Evolutionary conservation across 1,140 invertebrate species (phyloP).

Genomic region (Papilio glaucus): DNA sequence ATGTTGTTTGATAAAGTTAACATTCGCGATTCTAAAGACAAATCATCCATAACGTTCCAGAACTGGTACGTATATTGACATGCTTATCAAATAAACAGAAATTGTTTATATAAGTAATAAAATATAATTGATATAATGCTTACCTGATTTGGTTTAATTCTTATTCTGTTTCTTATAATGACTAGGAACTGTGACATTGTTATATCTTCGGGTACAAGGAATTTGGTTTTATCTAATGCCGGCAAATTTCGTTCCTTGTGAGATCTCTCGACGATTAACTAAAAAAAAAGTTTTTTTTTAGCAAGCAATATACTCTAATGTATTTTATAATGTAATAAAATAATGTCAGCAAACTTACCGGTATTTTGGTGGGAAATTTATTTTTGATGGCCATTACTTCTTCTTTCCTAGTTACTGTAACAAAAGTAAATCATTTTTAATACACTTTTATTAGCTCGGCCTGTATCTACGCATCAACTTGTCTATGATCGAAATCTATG

Average conservation of each 20-base stretch:
- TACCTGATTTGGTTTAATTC: slow-evolving; percentile 80
- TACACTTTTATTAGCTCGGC: no score
- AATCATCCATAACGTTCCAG: no score
- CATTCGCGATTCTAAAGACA: no score
- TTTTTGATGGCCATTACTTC: slow-evolving; percentile 85
- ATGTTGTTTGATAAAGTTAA: no score
- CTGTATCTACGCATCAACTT: no score
- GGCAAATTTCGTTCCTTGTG: slow-evolving; percentile 88
- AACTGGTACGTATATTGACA: no score
- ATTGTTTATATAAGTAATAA: background rate
- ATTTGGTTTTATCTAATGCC: slow-evolving; percentile 89
- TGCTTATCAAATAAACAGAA: background rate
- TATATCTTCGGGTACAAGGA: slow-evolving; percentile 91
- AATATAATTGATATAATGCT: slow-evolving; percentile 38
- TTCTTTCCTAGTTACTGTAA: slow-evolving; percentile 84
- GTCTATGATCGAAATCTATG: no score
- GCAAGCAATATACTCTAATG: no score
- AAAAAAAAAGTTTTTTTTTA: slow-evolving; percentile 50
- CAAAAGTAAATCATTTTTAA: no score
- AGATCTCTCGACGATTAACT: slow-evolving; percentile 90
- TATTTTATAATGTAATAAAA: background rate
- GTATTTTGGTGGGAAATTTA: slow-evolving; percentile 85
- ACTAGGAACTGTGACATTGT: slow-evolving; percentile 91
- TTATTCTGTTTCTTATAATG: slow-evolving; percentile 87
- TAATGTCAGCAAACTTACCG: slow-evolving; percentile 72